These are phyloP conservation scores for Aldrovandia affinis DNA, from an alignment of 2,797 vertebrate species.

Conservation along the genomic window DNA sequence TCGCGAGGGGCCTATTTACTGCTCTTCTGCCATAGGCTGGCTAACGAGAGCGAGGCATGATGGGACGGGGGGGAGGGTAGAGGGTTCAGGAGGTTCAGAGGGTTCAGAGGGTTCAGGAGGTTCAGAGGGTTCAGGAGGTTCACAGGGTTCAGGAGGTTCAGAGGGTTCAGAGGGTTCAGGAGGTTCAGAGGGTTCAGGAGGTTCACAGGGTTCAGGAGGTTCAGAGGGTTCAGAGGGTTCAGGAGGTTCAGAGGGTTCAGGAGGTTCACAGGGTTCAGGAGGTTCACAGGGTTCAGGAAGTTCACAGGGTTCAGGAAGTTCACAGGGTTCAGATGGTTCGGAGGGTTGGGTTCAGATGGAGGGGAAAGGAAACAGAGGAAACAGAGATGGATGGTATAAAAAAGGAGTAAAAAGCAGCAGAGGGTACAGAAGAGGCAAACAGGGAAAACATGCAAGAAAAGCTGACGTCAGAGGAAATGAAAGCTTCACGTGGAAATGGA, in stretches of 20 bases:
- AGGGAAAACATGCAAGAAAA: too few species aligned
- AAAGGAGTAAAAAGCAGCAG: conserved; percentile 33
- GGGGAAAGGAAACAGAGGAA: conserved; percentile 2
- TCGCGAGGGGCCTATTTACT: conserved; percentile 43
- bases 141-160: conserved; percentile 25
- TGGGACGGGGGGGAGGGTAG: conserved; percentile 32
- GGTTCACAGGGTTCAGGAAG: conserved; percentile 23
- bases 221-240: conserved; percentile 10
- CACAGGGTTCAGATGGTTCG: conserved; percentile 3
- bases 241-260: conserved; percentile 1
- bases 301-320: conserved; percentile 22
- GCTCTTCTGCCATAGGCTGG: conserved; percentile 45
- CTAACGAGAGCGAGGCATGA: conserved; percentile 49
- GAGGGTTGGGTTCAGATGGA: conserved; percentile 27
- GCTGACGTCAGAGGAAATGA: conserved; percentile 27
- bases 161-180: neutral
- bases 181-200: conserved; percentile 3
- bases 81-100: neutral
- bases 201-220: conserved; percentile 24
- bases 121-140: conserved; percentile 17
- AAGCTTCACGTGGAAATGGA: neutral
- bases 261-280: conserved; percentile 23
- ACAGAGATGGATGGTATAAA: neutral
- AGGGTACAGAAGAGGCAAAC: conserved; percentile 22
- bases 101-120: neutral